Evolutionary conservation across 1,140 invertebrate species (phyloP), one percentile per base, ranked within the genome.

Genomic region (Drosophila neocordata): DNA sequence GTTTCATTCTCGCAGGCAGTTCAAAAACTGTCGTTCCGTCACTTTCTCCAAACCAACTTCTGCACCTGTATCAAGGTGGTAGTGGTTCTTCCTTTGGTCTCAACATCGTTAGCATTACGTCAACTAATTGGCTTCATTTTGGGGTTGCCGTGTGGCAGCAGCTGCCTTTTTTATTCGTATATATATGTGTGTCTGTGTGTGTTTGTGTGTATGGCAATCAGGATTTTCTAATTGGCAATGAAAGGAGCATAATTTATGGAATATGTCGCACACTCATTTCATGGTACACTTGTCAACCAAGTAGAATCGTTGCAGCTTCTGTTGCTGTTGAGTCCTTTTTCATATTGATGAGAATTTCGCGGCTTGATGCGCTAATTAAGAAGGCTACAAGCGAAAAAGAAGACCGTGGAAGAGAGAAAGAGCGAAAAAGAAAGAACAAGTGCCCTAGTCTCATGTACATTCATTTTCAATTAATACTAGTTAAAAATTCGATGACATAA

Each of bases 111-210:
- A 87, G 64, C 81, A 85, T 85, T 85, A 87, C 82, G 81, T 85
- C 81, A 85, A 78, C 81, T 85, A 85, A 85, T 85, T 85, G 81
- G 81, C 82, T 85, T 85, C 81, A 87, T 85, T 48, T 84, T 85
- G 81, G 78, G 78, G 82, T 85, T 78, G 74, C 79, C 81, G 67
- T 77, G 74, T 71, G 77, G 81, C 73, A 62, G 62, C 61, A 63
- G 56, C n/a, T 56, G 34, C 18, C 55, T 75, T 70, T 27, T 48
- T 61, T 24, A 22, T 35, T 34, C 61, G 52, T 70, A 51, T 69
- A n/a, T 60, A 52, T 71, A 57, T 59, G 57, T 71, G 31, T 38
- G 48, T 37, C 34, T 15, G 60, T 62, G 52, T 65, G 18, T 57
- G 58, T 75, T 58, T 64, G 58, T 72, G 22, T 38, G 56, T 44